Percentiles rank a stretch among this genome's conserved stretches.
Conservation (phyloP, 2,888 invertebrate species). For the Nomada goodeniana region DNA sequence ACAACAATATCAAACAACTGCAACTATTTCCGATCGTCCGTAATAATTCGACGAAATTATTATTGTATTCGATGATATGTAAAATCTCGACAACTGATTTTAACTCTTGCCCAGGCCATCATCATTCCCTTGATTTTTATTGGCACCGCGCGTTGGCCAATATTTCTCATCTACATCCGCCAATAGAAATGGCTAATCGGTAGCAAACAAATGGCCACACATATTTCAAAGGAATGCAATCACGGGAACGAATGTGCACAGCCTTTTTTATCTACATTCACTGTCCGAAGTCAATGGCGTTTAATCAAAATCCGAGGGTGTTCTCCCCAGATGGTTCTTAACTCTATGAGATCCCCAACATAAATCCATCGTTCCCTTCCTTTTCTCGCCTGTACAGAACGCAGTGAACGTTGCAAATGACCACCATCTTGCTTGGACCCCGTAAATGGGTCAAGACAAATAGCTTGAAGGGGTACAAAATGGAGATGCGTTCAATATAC, state of each 20-base stretch:
- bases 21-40: too few relatives aligned
- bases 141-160: neutral
- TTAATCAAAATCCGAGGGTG: conserved; percentile 53
- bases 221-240: conserved; percentile 29
- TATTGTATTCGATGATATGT: too few relatives aligned
- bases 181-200: neutral
- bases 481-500: neutral
- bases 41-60: too few relatives aligned
- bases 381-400: neutral
- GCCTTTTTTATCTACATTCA: conserved; percentile 29
- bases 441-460: conserved; percentile 16
- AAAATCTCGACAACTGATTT: neutral
- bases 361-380: conserved; percentile 36
- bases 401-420: conserved; percentile 45
- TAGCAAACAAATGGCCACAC: conserved; percentile 33
- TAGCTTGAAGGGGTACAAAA: neutral
- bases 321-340: conserved; percentile 6
- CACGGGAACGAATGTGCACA: neutral
- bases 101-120: neutral
- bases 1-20: too few relatives aligned
- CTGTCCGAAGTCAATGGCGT: conserved; percentile 48
- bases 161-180: neutral
- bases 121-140: neutral
- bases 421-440: neutral
- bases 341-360: conserved; percentile 3